Percentiles rank a stretch among this genome's conserved stretches.
These are phyloP conservation scores for Allolobophora icterica DNA, from an alignment of 2,888 invertebrate genomes.

Conservation along the genomic window DNA sequence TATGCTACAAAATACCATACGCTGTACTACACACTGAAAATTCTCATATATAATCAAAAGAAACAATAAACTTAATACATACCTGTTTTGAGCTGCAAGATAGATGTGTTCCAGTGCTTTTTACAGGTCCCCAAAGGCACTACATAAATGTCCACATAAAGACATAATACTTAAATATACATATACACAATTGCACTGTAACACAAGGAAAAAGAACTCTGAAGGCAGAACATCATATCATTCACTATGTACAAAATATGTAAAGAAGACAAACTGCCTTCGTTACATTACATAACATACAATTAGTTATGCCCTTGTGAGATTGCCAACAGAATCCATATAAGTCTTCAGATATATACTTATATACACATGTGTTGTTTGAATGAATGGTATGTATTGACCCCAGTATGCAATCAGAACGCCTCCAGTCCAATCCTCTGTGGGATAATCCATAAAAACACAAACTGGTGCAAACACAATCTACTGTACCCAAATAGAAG, in stretches of 20 bases:
- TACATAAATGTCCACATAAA: background rate
- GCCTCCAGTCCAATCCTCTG: background rate
- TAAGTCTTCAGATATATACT: background rate
- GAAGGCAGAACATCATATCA: background rate
- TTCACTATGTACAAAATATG: background rate
- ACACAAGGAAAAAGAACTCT: background rate
- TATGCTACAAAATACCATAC: conserved; percentile 62
- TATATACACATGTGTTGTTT: background rate
- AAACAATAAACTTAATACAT: too few species aligned
- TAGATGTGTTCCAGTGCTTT: background rate
- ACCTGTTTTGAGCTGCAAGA: background rate
- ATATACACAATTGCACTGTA: background rate
- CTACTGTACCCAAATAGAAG: background rate
- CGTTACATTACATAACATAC: background rate
- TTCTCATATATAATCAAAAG: background rate
- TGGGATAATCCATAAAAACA: background rate
- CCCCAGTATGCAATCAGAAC: background rate
- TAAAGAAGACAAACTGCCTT: background rate
- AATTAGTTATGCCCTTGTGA: background rate
- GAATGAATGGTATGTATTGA: background rate
- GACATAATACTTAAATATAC: background rate
- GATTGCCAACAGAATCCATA: background rate
- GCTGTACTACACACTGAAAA: background rate
- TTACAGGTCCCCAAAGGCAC: background rate
- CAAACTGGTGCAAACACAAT: too few species aligned